Evolutionary conservation across 2,888 invertebrate genomes (phyloP).

Genomic region (Cosmia pyralina): DNA sequence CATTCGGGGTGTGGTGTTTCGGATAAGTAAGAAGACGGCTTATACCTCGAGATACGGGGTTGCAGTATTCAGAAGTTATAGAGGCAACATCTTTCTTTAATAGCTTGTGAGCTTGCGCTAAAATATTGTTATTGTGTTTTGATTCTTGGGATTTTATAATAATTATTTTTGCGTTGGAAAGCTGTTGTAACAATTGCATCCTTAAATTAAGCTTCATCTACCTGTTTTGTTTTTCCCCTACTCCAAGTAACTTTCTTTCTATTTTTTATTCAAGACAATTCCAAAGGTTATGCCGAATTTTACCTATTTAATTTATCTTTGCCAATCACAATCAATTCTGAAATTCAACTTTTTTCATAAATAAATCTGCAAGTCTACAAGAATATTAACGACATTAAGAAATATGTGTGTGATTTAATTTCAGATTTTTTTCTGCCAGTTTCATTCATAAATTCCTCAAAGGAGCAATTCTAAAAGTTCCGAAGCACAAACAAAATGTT

Average conservation of each 20-base stretch:
- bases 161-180: not conserved
- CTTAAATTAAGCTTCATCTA: not conserved
- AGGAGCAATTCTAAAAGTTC: slow-evolving; percentile 63
- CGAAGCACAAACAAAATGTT: slow-evolving; percentile 58
- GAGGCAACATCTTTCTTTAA: slow-evolving; percentile 55
- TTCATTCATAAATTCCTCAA: slow-evolving; percentile 19
- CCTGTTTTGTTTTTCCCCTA: not conserved
- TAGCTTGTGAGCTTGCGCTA: slow-evolving; percentile 10
- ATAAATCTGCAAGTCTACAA: not conserved
- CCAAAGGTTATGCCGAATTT: not conserved
- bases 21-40: slow-evolving; percentile 81
- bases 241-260: not conserved
- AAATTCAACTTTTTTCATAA: not conserved
- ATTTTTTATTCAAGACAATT: not conserved
- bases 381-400: not conserved
- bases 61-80: slow-evolving; percentile 67
- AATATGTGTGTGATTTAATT: not conserved
- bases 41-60: slow-evolving; percentile 77
- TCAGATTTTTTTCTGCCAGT: not conserved
- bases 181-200: not conserved
- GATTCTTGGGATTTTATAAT: slow-evolving; percentile 30
- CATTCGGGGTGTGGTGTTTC: slow-evolving; percentile 82
- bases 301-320: not conserved
- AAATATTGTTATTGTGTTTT: slow-evolving; percentile 31
- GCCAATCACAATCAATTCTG: not conserved